Evolutionary conservation across 2,113 vertebrate genomes (phyloP).

Genomic region (Pimephales promelas): DNA sequence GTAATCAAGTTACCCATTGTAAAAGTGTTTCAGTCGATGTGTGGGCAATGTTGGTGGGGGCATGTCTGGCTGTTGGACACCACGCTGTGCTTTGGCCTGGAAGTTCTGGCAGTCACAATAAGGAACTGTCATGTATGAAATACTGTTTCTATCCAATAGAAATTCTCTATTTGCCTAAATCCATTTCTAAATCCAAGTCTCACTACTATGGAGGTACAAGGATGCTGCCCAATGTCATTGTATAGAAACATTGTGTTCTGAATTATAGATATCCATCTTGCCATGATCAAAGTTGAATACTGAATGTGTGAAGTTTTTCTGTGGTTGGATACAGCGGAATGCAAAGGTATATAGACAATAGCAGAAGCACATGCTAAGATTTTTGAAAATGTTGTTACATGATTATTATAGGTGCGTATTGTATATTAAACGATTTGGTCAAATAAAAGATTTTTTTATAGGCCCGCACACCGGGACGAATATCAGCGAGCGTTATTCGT

Average conservation of each 20-base stretch:
- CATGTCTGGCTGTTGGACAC: background rate
- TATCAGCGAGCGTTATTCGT: no score
- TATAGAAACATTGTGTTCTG: background rate
- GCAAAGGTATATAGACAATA: no score
- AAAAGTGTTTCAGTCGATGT: conserved; percentile 25
- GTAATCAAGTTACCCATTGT: conserved; percentile 49
- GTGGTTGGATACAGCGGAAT: no score
- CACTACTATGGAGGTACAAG: background rate
- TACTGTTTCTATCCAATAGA: background rate
- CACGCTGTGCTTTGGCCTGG: conserved; percentile 11
- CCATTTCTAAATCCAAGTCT: background rate
- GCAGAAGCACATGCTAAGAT: no score
- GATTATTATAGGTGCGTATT: no score
- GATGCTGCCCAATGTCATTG: background rate
- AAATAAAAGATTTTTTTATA: no score
- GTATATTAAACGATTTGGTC: no score
- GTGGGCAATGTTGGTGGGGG: background rate
- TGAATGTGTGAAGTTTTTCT: background rate
- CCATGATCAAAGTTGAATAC: background rate
- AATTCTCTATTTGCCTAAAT: background rate
- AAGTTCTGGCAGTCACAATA: conserved; percentile 11
- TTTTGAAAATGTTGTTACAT: no score
- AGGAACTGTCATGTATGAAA: background rate
- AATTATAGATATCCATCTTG: no score
- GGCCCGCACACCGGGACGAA: no score